These are phyloP conservation scores for Rhinatrema bivittatum DNA, from an alignment of 2,797 vertebrate genomes.

Conservation along the genomic window DNA sequence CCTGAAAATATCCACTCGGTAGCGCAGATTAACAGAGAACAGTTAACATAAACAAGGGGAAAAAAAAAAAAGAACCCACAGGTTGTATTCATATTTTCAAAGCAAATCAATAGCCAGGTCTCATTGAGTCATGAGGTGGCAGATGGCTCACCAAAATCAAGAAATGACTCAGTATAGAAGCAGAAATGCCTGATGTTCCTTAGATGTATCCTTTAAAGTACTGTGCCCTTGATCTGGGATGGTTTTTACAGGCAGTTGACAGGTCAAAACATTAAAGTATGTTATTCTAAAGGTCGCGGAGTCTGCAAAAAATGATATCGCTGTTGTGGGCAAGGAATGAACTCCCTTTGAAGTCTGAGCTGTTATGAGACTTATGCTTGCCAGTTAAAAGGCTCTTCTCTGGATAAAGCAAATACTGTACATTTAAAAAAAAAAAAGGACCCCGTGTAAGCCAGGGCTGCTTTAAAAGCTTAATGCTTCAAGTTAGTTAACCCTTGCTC, in stretches of 20 bases:
- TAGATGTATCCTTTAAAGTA: constrained; percentile 37
- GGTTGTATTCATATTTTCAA: constrained; percentile 13
- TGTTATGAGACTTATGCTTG: constrained; percentile 34
- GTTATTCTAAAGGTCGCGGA: constrained; percentile 39
- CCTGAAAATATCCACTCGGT: no score
- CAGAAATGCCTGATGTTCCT: constrained; percentile 27
- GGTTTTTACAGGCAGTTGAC: constrained; percentile 39
- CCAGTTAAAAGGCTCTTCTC: constrained; percentile 31
- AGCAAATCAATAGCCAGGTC: constrained; percentile 13
- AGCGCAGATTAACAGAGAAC: constrained; percentile 23
- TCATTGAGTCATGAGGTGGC: constrained; percentile 21
- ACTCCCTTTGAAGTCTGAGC: constrained; percentile 38
- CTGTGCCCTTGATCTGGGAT: constrained; percentile 26
- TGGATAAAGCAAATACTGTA: constrained; percentile 23
- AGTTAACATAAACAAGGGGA: not conserved
- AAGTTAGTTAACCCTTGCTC: constrained; percentile 26
- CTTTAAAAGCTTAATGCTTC: constrained; percentile 34
- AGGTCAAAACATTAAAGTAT: constrained; percentile 33
- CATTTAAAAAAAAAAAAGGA: constrained; percentile 17
- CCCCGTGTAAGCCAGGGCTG: constrained; percentile 19
- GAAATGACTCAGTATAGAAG: constrained; percentile 21
- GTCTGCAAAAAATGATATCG: constrained; percentile 29
- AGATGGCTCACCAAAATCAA: constrained; percentile 25
- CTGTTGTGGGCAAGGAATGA: constrained; percentile 21
- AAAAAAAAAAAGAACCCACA: no score